Evolutionary conservation across 1,140 invertebrate genomes (phyloP), one percentile per base, ranked within the genome.

Genomic region (Chironomus striatipennis): DNA sequence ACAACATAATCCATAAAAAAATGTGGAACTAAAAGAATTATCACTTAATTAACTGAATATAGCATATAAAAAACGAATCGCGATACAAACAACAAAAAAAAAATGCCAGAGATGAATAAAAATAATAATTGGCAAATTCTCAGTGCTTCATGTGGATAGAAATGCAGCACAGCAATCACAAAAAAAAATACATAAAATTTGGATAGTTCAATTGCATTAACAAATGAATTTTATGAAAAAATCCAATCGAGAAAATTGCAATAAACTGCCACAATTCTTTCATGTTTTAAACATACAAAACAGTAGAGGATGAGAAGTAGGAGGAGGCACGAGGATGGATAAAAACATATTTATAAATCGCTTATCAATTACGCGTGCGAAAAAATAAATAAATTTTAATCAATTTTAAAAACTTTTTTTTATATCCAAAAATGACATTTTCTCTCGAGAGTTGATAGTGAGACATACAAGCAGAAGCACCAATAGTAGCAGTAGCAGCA

Each of bases 191-290:
- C n/a, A n/a, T n/a, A n/a, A 34, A 34, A 34, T 34, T 34, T 34
- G 24, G 24, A 34, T 34, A 57, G 47, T 57, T n/a, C 5, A 57
- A 57, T 57, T 57, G 47, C 47, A 20, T 70, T 18, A 70, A 70
- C 65, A 70, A 70, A 70, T 70, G 65, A 70, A 70, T 70, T 70
- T 70, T 70, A 18, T 21, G 47, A 57, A 57, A 57, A 57, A 57
- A 57, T 57, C 47, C 47, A 57, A 57, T 57, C 47, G 47, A 57
- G 47, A 57, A 57, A 57, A 57, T 70, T 21, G 65, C 65, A 34
- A 34, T 34, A 34, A 34, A 21, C 65, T 70, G 65, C 65, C 17
- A 70, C 17, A 70, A 18, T 70, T 70, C 20, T 70, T 70, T 34
- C 24, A 34, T 34, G 24, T 34, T 34, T 2, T 34, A 5, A 1